These are phyloP conservation scores for Zapus hudsonius DNA, from an alignment of 2,113 vertebrate species.

Conservation along the genomic window DNA sequence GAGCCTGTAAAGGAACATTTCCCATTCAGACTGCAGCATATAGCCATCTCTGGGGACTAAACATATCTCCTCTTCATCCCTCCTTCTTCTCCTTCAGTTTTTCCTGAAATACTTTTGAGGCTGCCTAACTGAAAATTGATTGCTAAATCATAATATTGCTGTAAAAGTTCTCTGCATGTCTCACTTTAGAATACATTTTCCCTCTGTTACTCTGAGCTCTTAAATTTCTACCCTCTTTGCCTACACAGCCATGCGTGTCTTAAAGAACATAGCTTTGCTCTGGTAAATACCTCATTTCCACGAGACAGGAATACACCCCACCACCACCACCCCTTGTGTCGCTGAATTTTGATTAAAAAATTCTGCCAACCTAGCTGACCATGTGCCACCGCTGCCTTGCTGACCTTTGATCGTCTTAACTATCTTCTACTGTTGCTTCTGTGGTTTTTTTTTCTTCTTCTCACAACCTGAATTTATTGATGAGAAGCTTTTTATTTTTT, in stretches of 20 bases:
- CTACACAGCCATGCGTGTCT: background rate
- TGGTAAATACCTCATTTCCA: background rate
- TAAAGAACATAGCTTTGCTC: background rate
- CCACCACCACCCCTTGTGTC: background rate
- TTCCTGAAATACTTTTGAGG: background rate
- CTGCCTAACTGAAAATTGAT: background rate
- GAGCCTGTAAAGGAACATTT: background rate
- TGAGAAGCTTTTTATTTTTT: background rate
- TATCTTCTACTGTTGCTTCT: conserved; percentile 11
- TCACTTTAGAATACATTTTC: background rate
- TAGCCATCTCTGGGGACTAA: background rate
- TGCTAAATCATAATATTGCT: background rate
- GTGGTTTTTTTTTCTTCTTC: background rate
- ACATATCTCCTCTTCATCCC: too few species aligned
- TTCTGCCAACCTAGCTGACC: background rate
- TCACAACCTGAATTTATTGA: conserved; percentile 4
- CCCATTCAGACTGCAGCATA: background rate
- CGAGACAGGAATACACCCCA: background rate
- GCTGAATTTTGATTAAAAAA: background rate
- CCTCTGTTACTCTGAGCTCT: background rate
- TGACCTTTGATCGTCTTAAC: background rate
- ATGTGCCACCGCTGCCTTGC: background rate
- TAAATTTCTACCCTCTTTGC: background rate
- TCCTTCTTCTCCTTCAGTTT: background rate
- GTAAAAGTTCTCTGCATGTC: background rate